phyloP scores from a whole-genome alignment of 2,888 invertebrate genomes.

The Carabus problematicus region DNA sequence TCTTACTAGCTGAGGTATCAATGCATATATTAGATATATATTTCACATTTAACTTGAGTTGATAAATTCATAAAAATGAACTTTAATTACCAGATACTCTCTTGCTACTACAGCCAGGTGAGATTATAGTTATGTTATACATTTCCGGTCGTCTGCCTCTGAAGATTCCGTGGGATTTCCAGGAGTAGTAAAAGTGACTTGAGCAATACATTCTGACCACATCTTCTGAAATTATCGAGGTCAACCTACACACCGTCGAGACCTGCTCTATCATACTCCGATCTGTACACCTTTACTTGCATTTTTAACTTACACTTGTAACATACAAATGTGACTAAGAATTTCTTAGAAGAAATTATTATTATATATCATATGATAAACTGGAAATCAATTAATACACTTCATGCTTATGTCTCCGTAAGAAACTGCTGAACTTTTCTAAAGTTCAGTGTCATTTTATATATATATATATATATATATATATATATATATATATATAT shows the following conservation, averaged over 20 bases:
- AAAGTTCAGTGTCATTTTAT: constrained; percentile 31
- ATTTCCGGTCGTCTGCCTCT: too few relatives aligned
- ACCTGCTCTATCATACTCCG: background rate
- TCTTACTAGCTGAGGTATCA: too few relatives aligned
- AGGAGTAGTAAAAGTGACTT: too few relatives aligned
- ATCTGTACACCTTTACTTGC: background rate
- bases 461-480: constrained; percentile 13
- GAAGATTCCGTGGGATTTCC: too few relatives aligned
- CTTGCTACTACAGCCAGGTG: too few relatives aligned
- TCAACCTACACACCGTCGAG: background rate
- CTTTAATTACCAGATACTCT: too few relatives aligned
- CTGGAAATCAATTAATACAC: constrained; percentile 17
- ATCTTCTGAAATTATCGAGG: background rate
- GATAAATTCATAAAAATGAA: too few relatives aligned
- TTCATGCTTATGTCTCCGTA: constrained; percentile 6
- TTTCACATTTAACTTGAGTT: too few relatives aligned
- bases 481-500: constrained; percentile 9
- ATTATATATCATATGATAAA: constrained; percentile 16
- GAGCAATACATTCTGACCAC: background rate
- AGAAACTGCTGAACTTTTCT: constrained; percentile 29
- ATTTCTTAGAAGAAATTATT: background rate
- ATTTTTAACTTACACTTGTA: background rate
- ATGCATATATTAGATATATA: too few relatives aligned
- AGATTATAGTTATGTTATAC: too few relatives aligned
- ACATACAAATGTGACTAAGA: background rate